phyloP scores from a whole-genome alignment of 1,140 invertebrate genomes.

The Mizuhopecten yessoensis region DNA sequence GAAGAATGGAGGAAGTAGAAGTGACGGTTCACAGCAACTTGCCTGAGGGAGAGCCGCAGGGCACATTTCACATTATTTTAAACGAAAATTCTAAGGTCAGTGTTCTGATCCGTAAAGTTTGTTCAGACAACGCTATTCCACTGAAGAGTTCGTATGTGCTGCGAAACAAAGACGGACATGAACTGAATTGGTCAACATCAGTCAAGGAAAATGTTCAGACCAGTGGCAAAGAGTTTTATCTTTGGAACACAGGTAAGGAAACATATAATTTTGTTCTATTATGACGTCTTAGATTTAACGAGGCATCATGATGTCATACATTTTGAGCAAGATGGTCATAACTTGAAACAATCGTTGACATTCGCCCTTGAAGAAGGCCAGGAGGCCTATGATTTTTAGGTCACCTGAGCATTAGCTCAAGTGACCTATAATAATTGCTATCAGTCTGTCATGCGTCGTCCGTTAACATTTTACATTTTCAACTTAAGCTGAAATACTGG shows the following conservation, averaged over 20 bases:
- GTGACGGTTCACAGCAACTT: conserved; percentile 69
- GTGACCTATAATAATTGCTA: no score
- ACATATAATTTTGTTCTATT: no score
- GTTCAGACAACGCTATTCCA: conserved; percentile 71
- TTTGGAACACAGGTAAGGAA: conserved; percentile 71
- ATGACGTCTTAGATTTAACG: no score
- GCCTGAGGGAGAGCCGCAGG: conserved; percentile 64
- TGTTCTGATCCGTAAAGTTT: conserved; percentile 72
- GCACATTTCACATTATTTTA: conserved; percentile 64
- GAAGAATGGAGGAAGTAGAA: conserved; percentile 56
- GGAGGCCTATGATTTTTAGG: no score
- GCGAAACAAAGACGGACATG: conserved; percentile 52
- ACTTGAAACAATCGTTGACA: no score
- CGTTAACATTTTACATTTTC: no score
- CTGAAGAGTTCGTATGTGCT: conserved; percentile 64
- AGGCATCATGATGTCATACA: no score
- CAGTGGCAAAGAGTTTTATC: conserved; percentile 72
- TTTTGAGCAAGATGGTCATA: no score
- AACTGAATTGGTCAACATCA: conserved; percentile 66
- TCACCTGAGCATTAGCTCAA: no score
- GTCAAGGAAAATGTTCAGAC: conserved; percentile 62
- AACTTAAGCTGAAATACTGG: no score
- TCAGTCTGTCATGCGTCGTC: no score
- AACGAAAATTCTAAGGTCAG: conserved; percentile 64
- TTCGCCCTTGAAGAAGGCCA: no score